Evolutionary conservation across 2,888 invertebrate genomes (phyloP), one percentile per base, ranked within the genome.

Genomic region (Gymnoscelis rufifasciata): DNA sequence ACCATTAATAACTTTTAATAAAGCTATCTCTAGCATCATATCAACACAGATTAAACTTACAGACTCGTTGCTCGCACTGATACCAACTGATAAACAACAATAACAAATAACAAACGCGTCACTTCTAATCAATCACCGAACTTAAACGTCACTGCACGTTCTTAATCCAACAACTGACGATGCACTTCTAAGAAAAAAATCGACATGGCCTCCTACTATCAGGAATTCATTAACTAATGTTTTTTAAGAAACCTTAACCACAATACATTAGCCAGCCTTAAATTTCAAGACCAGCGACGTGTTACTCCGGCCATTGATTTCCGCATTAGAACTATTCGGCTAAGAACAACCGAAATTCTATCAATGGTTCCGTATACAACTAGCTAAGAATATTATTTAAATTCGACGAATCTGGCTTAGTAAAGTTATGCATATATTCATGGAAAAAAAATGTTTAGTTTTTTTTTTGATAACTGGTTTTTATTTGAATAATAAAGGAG

Each of bases 301-400:
- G 15, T 19, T 15, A 33, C 33, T 33, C n/a, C 43, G 39, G 37
- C 44, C 14, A 35, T 38, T 47, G 47, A 49, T 51, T 50, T 50
- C 50, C 40, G 45, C 39, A 31, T 38, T 54, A 19, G 45, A 43
- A 37, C 45, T 42, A 36, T 39, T 45, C 26, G 15, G 38, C n/a
- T 33, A 33, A 31, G 33, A 7, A 43, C 19, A 30, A 39, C 3
- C 29, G 7, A 28, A 31, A 23, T 37, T 36, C 11, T n/a, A 5
- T 7, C 19, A 27, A 29, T 26, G 35, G 40, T 44, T 24, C 48
- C 37, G 40, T 12, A 43, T 7, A 12, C 24, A 7, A 13, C 11
- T 6, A 10, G 11, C 19, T 3, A 19, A 5, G 19, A 19, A 19
- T 19, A 19, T 5, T 19, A 19, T 19, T 19, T 19, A 19, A 19